Percentiles rank a stretch among this genome's conserved stretches.
phyloP scores from a whole-genome alignment of 2,797 vertebrate genomes.

The Linurgus olivaceus region DNA sequence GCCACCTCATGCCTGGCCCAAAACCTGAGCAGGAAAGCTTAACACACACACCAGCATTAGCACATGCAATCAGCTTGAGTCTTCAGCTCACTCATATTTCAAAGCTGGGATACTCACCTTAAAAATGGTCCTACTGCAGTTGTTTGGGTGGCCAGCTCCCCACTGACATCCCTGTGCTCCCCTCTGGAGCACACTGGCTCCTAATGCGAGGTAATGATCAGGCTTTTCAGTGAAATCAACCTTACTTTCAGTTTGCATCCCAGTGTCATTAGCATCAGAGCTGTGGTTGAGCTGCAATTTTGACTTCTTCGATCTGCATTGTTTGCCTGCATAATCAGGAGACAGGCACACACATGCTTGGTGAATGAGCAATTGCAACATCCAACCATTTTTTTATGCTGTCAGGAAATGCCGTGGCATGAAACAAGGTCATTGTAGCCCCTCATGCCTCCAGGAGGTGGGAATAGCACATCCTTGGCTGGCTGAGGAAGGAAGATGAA shows the following conservation, averaged over 20 bases:
- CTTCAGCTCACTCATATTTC: not conserved
- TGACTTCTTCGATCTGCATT: constrained; percentile 54
- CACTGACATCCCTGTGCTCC: too few species aligned
- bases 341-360: not conserved
- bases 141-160: not conserved
- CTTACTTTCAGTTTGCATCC: constrained; percentile 50
- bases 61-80: not conserved
- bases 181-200: not conserved
- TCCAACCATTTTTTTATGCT: not conserved
- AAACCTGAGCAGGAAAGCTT: not conserved
- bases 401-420: fast-evolving
- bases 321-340: constrained; percentile 15
- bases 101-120: not conserved
- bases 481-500: not conserved
- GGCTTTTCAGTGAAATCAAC: not conserved
- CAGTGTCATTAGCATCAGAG: constrained; percentile 38
- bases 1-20: fast-evolving
- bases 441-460: fast-evolving
- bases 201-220: not conserved
- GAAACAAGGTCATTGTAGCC: not conserved
- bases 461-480: not conserved
- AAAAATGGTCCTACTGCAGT: fast-evolving
- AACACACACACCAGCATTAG: not conserved
- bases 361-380: not conserved
- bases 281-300: constrained; percentile 39